Conservation (phyloP, 64 coral and sea anemone genomes). For the Acropora tenuis region DNA sequence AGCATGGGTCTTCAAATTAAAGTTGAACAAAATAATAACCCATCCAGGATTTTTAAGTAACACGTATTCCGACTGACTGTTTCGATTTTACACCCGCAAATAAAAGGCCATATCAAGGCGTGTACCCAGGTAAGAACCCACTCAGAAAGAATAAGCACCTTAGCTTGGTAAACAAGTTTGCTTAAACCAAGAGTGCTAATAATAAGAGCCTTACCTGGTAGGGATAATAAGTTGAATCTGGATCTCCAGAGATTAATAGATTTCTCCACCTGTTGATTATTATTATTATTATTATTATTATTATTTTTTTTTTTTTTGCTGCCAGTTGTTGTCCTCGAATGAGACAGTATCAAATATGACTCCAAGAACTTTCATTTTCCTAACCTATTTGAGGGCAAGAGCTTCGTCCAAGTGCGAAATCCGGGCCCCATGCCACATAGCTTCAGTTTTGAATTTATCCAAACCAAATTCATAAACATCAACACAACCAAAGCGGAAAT, state of each 20-base stretch:
- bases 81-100: not conserved
- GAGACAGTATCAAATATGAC: not conserved
- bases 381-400: not conserved
- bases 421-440: not conserved
- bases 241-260: slow-evolving; percentile 10
- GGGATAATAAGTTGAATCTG: not conserved
- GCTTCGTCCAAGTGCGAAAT: not conserved
- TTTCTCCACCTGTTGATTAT: no score
- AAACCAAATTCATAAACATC: not conserved
- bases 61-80: not conserved
- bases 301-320: not conserved
- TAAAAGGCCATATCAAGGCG: not conserved
- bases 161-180: not conserved
- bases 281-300: not conserved
- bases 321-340: not conserved
- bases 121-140: not conserved
- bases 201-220: not conserved
- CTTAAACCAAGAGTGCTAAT: not conserved
- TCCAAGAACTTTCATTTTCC: slow-evolving; percentile 4
- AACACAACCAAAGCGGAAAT: not conserved
- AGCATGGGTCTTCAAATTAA: not conserved
- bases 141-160: not conserved
- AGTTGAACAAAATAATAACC: not conserved
- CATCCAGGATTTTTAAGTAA: not conserved
- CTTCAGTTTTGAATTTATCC: no score